Conservation (phyloP, 1,140 invertebrate species). For the Phortica variegata region DNA sequence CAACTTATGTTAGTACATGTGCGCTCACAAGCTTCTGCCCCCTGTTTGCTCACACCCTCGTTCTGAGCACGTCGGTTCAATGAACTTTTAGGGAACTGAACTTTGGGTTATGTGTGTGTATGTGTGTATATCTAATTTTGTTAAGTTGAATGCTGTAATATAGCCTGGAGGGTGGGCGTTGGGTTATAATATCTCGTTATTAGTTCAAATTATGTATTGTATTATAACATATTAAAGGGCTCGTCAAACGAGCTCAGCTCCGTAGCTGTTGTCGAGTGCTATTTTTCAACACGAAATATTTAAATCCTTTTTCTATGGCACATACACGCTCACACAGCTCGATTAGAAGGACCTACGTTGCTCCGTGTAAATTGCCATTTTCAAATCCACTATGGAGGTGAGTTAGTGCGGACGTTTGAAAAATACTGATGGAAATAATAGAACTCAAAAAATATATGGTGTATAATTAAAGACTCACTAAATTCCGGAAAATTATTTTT, state of each 20-base stretch:
- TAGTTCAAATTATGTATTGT: constrained; percentile 13
- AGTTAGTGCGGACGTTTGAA: too few relatives aligned
- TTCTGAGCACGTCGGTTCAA: constrained; percentile 45
- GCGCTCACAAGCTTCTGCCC: not conserved
- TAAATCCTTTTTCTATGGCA: too few relatives aligned
- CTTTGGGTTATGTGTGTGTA: constrained; percentile 11
- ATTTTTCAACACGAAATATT: too few relatives aligned
- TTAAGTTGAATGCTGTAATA: constrained; percentile 22
- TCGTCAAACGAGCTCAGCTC: constrained; percentile 23
- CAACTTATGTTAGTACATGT: too few relatives aligned
- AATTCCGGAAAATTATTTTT: constrained; percentile 4
- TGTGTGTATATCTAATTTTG: constrained; percentile 15
- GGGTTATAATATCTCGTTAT: constrained; percentile 6
- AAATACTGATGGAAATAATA: too few relatives aligned
- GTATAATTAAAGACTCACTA: too few relatives aligned
- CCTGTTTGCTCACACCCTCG: constrained; percentile 20
- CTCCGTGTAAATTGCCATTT: too few relatives aligned
- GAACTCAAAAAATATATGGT: too few relatives aligned
- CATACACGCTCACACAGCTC: too few relatives aligned
- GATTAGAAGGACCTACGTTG: too few relatives aligned
- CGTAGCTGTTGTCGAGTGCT: constrained; percentile 24
- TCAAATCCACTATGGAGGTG: too few relatives aligned
- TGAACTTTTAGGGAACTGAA: constrained; percentile 46
- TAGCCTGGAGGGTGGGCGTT: constrained; percentile 19
- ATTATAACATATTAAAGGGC: too few relatives aligned